Evolutionary conservation across 2,113 vertebrate species (phyloP), one percentile per base, ranked within the genome.

Genomic region (Aegotheles bennettii): DNA sequence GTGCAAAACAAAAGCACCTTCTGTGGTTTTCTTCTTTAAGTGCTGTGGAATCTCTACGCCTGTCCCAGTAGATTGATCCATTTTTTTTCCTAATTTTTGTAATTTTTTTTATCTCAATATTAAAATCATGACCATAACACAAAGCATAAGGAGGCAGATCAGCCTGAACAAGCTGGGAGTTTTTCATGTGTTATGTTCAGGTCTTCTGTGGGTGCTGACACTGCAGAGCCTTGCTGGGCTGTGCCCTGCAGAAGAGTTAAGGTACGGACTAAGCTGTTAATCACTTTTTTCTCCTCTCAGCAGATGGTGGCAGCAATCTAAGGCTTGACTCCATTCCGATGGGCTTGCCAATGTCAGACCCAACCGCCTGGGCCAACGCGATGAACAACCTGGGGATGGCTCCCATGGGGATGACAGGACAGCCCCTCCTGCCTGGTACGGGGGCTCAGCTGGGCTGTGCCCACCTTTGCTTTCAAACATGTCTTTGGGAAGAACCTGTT

Each of bases 361-460:
- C 99, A 18, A 98, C 97, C 26, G 98, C 99, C 84, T 99, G 99
- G 99, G 98, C 99, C 45, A 99, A 99, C 12, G 99, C 99, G n/a
- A 99, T 99, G 99, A 99, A 99, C 98, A 99, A 99, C 94, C 98
- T 99, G 65, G 99, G 99, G 68, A 99, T 99, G 99, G 98, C 99
- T 94, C 98, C 99, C 10, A 98, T 99, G 87, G 98, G 98, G 83
- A 98, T 99, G 90, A 98, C 98, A 3, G 99, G 98, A 95, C 99
- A 99, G 94, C 98, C 98, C 25, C 98, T 99, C 77, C 98, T 99
- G 95, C 98, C 99, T 95, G 99, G 99, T 99, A 98, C 4, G 94
- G 84, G 77, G 91, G 88, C 94, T 91, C 59, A 43, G 75, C 53
- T 51, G 11, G 9, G 2, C 70, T 12, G 10, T 5, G 28, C 33